Evolutionary conservation across 2,113 vertebrate species (phyloP).

Genomic region (Catharus minimus): DNA sequence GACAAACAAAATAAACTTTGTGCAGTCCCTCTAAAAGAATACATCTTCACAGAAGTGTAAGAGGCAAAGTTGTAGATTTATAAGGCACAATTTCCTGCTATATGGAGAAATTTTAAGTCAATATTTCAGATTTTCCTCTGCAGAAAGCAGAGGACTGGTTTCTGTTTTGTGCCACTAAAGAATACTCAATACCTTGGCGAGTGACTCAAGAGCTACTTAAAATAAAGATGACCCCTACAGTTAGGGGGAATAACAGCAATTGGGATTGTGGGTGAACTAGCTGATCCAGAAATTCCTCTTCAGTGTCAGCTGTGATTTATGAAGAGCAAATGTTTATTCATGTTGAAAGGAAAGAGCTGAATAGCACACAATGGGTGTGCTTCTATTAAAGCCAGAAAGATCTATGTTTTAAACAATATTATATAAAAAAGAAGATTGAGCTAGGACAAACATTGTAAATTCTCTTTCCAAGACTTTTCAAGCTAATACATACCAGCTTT

Average conservation of each 20-base stretch:
- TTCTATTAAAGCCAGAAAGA: neutral
- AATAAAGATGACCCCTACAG: neutral
- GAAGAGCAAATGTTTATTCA: constrained; percentile 20
- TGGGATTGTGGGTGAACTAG: neutral
- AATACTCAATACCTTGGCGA: neutral
- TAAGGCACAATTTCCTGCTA: neutral
- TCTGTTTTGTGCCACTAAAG: neutral
- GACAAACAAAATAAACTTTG: neutral
- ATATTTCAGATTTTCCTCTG: neutral
- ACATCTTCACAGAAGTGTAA: neutral
- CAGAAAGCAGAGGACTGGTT: neutral
- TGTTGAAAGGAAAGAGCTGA: neutral
- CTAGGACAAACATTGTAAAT: neutral
- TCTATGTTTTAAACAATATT: neutral
- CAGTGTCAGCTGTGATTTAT: constrained; percentile 25
- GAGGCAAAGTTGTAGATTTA: neutral
- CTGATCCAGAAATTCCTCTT: constrained; percentile 17
- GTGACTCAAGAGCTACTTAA: neutral
- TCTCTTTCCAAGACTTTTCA: neutral
- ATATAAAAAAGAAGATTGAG: neutral
- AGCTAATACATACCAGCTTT: neutral
- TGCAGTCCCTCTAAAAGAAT: neutral
- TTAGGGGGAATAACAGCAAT: neutral
- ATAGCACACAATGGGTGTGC: neutral
- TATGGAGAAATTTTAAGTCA: neutral